Evolutionary conservation across 2,888 invertebrate genomes (phyloP), one percentile per base, ranked within the genome.

Genomic region (Chironomus riparius): DNA sequence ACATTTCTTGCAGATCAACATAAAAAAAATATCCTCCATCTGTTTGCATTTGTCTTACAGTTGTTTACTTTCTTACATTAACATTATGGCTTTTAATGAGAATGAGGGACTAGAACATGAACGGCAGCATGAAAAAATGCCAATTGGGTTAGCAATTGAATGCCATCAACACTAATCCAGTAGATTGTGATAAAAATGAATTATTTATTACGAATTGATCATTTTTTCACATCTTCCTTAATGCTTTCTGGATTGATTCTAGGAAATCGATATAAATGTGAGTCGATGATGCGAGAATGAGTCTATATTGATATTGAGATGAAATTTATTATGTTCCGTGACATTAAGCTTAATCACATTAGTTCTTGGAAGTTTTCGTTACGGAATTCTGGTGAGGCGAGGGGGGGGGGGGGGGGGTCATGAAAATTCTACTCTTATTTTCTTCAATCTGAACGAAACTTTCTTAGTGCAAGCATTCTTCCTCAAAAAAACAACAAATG

Each of bases 201-300:
- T 76, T 76, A 76, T 76, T 76, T 76, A 76, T 76, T 76, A 15
- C 18, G 62, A 76, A 69, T 69, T 76, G 69, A 76, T 76, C 38
- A 74, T 22, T 65, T 24, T n/a, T 56, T 56, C 13, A n/a, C 15
- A 50, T 56, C 56, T 56, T 56, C 50, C 50, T 15, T 15, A 56
- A 56, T 56, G 18, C 56, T 56, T 18, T 56, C 56, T 56, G n/a
- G n/a, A 56, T n/a, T 38, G 38, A 38, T 38, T 38, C 38, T 38
- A 1, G 38, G 38, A 38, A 38, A 38, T 38, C 38, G 38, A 38
- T 38, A 38, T 38, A 10, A 38, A 1, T 38, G 10, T 38, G 10
- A 38, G 38, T 38, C 38, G 10, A 38, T 38, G 38, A 38, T 7
- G 38, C 38, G 10, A 38, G 7, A 38, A 10, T 38, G 38, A 38